Evolutionary conservation across 2,797 vertebrate species (phyloP).

Genomic region (Oreortyx pictus): DNA sequence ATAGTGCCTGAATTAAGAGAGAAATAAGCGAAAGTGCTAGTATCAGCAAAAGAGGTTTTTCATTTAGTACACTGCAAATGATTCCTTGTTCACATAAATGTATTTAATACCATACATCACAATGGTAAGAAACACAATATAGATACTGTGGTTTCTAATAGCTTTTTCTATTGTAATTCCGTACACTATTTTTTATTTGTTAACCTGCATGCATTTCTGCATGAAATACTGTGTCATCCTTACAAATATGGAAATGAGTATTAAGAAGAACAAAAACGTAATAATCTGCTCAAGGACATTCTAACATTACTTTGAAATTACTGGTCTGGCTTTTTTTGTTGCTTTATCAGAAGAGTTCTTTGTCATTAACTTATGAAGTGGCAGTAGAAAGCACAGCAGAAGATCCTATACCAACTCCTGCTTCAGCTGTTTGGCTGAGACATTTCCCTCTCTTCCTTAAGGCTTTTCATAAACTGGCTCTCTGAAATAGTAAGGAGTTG

Average conservation of each 20-base stretch:
- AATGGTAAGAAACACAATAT: background rate
- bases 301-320: slow-evolving; percentile 65
- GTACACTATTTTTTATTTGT: slow-evolving; percentile 7
- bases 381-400: slow-evolving; percentile 19
- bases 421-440: slow-evolving; percentile 36
- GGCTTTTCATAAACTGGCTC: slow-evolving; percentile 38
- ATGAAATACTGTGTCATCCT: background rate
- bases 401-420: slow-evolving; percentile 16
- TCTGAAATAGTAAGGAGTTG: slow-evolving; percentile 11
- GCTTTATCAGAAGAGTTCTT: slow-evolving; percentile 57
- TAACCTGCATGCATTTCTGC: background rate
- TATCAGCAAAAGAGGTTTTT: background rate
- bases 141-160: slow-evolving; percentile 7
- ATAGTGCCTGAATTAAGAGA: background rate
- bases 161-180: background rate
- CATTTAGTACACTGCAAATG: background rate
- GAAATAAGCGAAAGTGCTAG: background rate
- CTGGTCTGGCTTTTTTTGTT: slow-evolving; percentile 70
- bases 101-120: background rate
- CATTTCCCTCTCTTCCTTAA: slow-evolving; percentile 49
- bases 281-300: slow-evolving; percentile 63
- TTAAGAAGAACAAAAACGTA: slow-evolving; percentile 67
- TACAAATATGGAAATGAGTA: slow-evolving; percentile 62
- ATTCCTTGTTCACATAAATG: slow-evolving; percentile 18
- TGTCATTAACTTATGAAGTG: slow-evolving; percentile 58